A percentile compares a stretch with the other conserved stretches of the same genome.
Conservation (phyloP, 2,797 vertebrate genomes). For the Mormyrops attenuatus region DNA sequence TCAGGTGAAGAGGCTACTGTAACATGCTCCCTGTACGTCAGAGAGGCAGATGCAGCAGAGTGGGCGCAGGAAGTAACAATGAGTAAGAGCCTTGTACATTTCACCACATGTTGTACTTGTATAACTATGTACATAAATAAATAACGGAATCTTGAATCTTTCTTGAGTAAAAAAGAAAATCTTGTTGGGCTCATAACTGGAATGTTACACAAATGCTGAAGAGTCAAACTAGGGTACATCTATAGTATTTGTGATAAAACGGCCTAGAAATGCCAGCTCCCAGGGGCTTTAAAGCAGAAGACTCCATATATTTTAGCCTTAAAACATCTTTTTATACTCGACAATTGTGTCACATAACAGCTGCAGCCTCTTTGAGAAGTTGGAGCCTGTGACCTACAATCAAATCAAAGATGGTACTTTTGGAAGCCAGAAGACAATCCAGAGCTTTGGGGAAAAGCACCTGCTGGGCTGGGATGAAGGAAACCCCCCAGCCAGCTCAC, state of each 20-base stretch:
- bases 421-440: neutral
- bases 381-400: neutral
- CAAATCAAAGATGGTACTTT: neutral
- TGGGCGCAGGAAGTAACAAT: neutral
- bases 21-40: neutral
- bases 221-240: neutral
- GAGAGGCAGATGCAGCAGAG: neutral
- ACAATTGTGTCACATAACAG: neutral
- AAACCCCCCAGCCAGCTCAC: slow-evolving; percentile 42
- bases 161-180: neutral
- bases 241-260: neutral
- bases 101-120: neutral
- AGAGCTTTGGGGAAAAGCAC: neutral
- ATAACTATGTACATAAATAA: neutral
- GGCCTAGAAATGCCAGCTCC: neutral
- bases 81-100: neutral
- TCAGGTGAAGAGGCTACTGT: neutral
- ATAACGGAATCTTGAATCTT: neutral
- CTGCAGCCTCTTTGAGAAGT: neutral
- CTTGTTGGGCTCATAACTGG: neutral
- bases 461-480: neutral
- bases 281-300: neutral
- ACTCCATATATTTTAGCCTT: neutral
- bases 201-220: neutral
- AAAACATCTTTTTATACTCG: neutral